phyloP scores from a whole-genome alignment of 2,888 invertebrate species.

The Nomada goodeniana region DNA sequence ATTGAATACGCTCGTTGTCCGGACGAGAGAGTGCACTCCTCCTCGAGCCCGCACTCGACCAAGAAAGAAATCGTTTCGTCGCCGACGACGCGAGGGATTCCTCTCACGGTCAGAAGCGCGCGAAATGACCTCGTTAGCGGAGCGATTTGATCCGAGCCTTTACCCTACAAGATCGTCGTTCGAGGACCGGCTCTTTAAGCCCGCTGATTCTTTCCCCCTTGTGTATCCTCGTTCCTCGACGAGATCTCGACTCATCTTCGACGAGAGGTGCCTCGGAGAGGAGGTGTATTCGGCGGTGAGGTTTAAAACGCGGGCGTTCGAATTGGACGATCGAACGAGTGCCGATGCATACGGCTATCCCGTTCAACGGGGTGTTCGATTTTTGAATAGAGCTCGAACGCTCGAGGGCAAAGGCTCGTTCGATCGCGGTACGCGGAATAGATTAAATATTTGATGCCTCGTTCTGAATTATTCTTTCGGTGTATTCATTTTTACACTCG shows the following conservation, averaged over 20 bases:
- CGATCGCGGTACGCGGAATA: no score
- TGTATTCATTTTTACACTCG: no score
- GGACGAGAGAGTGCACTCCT: conserved; percentile 26
- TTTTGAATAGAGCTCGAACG: no score
- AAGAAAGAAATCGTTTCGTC: conserved; percentile 55
- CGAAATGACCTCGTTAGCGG: conserved; percentile 64
- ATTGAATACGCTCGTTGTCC: conserved; percentile 60
- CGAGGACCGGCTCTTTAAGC: conserved; percentile 12
- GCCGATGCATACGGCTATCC: not conserved
- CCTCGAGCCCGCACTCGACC: conserved; percentile 43
- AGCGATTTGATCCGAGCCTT: conserved; percentile 51
- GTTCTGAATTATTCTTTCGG: no score
- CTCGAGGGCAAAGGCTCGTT: no score
- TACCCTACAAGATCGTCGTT: not conserved
- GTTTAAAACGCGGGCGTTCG: conserved; percentile 9
- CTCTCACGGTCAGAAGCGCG: conserved; percentile 49
- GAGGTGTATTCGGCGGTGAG: not conserved
- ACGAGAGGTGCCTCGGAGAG: not conserved
- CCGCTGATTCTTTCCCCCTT: conserved; percentile 18
- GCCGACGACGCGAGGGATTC: conserved; percentile 35
- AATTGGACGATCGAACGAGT: not conserved
- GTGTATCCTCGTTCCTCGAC: conserved; percentile 7
- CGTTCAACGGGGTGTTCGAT: not conserved
- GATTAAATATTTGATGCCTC: no score
- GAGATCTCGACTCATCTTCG: not conserved